phyloP scores from a whole-genome alignment of 1,140 invertebrate genomes.

The Drosophila nigromelanica region DNA sequence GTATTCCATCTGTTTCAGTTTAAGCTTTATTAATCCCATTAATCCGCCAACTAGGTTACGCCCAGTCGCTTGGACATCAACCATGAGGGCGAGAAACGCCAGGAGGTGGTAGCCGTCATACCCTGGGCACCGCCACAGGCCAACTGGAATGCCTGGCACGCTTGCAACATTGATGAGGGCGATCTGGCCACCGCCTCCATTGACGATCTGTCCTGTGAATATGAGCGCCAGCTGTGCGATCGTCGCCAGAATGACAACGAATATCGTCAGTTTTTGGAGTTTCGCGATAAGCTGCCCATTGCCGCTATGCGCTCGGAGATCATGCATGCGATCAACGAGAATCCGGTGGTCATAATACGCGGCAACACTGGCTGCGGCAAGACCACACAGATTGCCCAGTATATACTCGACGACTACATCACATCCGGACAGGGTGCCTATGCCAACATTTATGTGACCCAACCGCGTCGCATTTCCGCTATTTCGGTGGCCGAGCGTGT shows the following conservation, averaged over 20 bases:
- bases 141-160: conserved; percentile 99
- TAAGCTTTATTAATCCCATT: background rate
- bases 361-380: conserved; percentile 98
- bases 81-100: conserved; percentile 25
- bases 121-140: conserved; percentile 97
- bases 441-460: conserved; percentile 96
- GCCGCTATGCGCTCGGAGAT: conserved; percentile 89
- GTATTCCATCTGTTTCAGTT: background rate
- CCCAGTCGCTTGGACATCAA: conserved; percentile 16
- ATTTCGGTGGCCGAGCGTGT: conserved; percentile 97
- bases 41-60: background rate
- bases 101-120: conserved; percentile 87
- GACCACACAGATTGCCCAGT: conserved; percentile 96
- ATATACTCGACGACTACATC: conserved; percentile 97
- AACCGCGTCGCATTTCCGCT: conserved; percentile 97
- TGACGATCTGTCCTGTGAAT: conserved; percentile 92
- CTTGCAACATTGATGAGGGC: conserved; percentile 97
- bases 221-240: conserved; percentile 87
- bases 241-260: conserved; percentile 73
- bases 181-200: conserved; percentile 91
- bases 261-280: conserved; percentile 84
- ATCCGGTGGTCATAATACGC: conserved; percentile 93
- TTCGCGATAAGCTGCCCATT: conserved; percentile 91
- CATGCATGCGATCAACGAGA: conserved; percentile 93
- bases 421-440: conserved; percentile 92